Evolutionary conservation across 2,888 invertebrate genomes (phyloP), one percentile per base, ranked within the genome.

Genomic region (Congeria kusceri): DNA sequence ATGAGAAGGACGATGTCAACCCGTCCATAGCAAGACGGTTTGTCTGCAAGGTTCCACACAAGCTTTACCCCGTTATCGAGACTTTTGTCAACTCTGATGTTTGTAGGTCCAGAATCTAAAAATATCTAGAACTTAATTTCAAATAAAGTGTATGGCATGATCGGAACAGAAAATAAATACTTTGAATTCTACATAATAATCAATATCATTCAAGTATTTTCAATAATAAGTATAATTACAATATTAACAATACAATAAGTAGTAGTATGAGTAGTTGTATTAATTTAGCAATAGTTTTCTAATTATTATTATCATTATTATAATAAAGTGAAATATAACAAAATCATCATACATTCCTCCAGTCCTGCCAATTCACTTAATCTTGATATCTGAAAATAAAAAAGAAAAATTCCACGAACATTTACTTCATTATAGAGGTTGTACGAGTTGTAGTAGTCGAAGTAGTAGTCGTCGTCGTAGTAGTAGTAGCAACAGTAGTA

Each of bases 41-140:
- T 83, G 25, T 70, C 46, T 3, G 77, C 68, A 15, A 74, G 49
- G 28, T 75, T 69, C 83, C 80, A 83, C 25, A 46, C 61, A 11
- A 83, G 20, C 0, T 64, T 61, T 3, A 70, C 77, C 20, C 80
- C 71, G 23, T 68, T 61, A n/a, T 44, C 29, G 3, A 63, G 49
- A 13, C 49, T 75, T 27, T 78, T 64, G 5, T 46, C 67, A 3
- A 80, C 71, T 13, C 63, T 28, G 27, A 73, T 73, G 39, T 73
- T 67, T 4, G 73, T 73, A 27, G 73, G 73, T 9, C 67, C 73
- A n/a, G 73, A 73, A 62, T 70, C 63, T 70, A 29, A 23, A 20
- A 11, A 39, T 15, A 46, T 0, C 25, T 39, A 13, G 11, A 39
- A 29, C 20, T 61, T 39, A 39, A 39, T 39, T 39, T 39, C 5